Conservation (phyloP, 2,113 vertebrate genomes). For the Merops nubicus region DNA sequence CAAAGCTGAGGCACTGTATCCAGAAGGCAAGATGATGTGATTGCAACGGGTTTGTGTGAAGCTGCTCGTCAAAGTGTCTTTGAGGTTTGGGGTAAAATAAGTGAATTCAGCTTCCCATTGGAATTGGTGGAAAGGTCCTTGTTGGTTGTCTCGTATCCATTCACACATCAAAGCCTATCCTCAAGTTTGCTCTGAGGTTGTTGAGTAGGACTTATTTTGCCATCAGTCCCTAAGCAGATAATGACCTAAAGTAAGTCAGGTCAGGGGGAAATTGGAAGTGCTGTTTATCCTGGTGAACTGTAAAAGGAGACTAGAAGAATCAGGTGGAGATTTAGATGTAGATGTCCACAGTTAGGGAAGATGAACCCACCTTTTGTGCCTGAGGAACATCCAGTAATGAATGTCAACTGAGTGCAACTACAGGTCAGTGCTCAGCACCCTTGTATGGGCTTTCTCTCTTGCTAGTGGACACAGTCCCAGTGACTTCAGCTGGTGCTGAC, state of each 20-base stretch:
- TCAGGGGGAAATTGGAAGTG: neutral
- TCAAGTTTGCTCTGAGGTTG: neutral
- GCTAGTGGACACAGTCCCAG: rapidly evolving
- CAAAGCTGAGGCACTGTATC: neutral
- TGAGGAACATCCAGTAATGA: neutral
- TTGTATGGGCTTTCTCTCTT: neutral
- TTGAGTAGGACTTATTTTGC: neutral
- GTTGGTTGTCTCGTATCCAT: rapidly evolving
- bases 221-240: neutral
- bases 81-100: neutral
- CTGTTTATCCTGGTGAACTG: neutral
- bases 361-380: neutral
- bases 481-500: neutral
- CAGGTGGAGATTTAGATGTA: no score
- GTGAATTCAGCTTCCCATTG: neutral
- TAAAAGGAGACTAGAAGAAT: neutral
- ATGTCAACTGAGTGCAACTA: rapidly evolving
- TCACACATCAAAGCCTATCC: neutral
- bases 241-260: neutral
- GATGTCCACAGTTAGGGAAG: neutral
- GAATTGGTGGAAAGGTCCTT: neutral
- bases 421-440: neutral
- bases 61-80: rapidly evolving
- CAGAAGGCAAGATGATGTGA: rapidly evolving
- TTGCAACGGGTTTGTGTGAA: neutral